phyloP scores from a whole-genome alignment of 2,888 invertebrate genomes.

The Anarsia innoxiella region DNA sequence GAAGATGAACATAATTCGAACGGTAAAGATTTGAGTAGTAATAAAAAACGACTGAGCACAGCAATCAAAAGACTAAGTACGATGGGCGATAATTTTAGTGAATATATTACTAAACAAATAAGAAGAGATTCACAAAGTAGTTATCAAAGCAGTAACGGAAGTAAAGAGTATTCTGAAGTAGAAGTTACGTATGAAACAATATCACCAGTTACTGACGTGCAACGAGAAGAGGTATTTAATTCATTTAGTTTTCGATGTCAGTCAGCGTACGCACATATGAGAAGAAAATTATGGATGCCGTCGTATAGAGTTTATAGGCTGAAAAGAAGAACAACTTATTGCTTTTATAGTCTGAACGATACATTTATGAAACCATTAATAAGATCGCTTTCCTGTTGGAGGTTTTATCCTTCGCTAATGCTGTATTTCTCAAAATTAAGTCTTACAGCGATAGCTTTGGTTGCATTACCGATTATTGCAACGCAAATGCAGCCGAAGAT shows the following conservation, averaged over 20 bases:
- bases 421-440: constrained; percentile 50
- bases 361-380: constrained; percentile 63
- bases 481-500: constrained; percentile 51
- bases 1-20: constrained; percentile 28
- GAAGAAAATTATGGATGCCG: constrained; percentile 54
- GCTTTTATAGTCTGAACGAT: constrained; percentile 55
- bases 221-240: constrained; percentile 60
- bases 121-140: constrained; percentile 45
- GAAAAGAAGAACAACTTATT: constrained; percentile 45
- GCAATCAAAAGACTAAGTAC: constrained; percentile 70
- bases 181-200: constrained; percentile 61
- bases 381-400: constrained; percentile 59
- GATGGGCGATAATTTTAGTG: constrained; percentile 67
- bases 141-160: constrained; percentile 33
- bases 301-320: constrained; percentile 60
- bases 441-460: constrained; percentile 48
- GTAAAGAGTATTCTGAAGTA: constrained; percentile 49
- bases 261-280: constrained; percentile 52
- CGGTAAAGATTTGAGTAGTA: constrained; percentile 30
- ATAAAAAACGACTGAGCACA: constrained; percentile 52
- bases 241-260: constrained; percentile 62
- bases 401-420: constrained; percentile 62
- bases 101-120: constrained; percentile 58
- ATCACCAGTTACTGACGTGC: constrained; percentile 59
- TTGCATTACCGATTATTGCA: constrained; percentile 52